phyloP scores from a whole-genome alignment of 1,140 invertebrate species.

The Listronotus bonariensis region DNA sequence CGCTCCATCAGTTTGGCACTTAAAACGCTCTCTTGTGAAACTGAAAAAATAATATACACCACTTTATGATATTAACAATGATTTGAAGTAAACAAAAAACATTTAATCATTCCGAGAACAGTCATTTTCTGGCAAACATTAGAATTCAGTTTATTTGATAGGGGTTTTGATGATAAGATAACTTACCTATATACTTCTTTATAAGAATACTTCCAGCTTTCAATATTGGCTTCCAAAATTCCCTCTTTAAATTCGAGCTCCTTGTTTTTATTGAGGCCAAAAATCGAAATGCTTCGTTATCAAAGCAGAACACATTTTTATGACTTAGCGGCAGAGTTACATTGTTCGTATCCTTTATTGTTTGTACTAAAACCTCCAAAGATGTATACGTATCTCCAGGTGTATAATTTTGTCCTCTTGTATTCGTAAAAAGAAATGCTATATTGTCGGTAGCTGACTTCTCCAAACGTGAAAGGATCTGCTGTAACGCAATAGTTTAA shows the following conservation, averaged over 20 bases:
- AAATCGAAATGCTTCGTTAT: constrained; percentile 49
- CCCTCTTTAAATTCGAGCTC: constrained; percentile 32
- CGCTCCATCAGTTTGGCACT: too few relatives aligned
- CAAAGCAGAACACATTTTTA: constrained; percentile 48
- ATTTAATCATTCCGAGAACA: too few relatives aligned
- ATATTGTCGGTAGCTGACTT: constrained; percentile 43
- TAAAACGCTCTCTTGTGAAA: too few relatives aligned
- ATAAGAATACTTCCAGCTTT: constrained; percentile 47
- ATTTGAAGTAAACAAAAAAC: too few relatives aligned
- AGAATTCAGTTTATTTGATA: too few relatives aligned
- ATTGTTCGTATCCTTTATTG: constrained; percentile 35
- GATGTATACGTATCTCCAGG: constrained; percentile 42
- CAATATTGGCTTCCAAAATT: constrained; percentile 29
- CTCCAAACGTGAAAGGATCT: constrained; percentile 46
- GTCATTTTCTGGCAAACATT: too few relatives aligned
- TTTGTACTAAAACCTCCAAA: constrained; percentile 32
- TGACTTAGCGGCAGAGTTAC: constrained; percentile 36
- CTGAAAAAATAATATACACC: too few relatives aligned
- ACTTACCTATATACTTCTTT: constrained; percentile 20
- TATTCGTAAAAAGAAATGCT: constrained; percentile 42
- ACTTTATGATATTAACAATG: too few relatives aligned
- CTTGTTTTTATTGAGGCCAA: constrained; percentile 39
- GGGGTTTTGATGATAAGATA: too few relatives aligned
- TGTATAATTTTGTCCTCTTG: constrained; percentile 38
- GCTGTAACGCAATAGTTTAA: constrained; percentile 48